These are phyloP conservation scores for Hydrozoanthus gracilis DNA, from an alignment of 92 coral and sea anemone species.

Conservation along the genomic window DNA sequence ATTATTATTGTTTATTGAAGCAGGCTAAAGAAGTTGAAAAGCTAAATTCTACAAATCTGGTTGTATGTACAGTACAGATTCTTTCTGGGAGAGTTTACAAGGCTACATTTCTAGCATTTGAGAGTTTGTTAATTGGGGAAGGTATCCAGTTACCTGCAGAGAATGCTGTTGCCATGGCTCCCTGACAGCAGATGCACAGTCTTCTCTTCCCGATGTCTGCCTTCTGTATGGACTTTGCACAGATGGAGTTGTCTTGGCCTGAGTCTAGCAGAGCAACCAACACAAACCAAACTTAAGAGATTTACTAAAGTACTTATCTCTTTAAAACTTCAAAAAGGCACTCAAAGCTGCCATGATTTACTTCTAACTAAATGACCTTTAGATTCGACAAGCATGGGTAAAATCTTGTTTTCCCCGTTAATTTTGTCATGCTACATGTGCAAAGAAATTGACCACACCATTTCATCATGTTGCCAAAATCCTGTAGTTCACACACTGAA, in stretches of 20 bases:
- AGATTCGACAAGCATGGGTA: too few relatives aligned
- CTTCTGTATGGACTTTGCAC: slow-evolving; percentile 15
- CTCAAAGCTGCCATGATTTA: background rate
- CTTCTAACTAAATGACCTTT: too few relatives aligned
- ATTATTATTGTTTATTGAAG: background rate
- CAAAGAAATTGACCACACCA: too few relatives aligned
- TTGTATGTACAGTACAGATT: too few relatives aligned
- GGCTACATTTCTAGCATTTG: background rate
- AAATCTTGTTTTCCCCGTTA: too few relatives aligned
- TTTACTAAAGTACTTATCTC: background rate
- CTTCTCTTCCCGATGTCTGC: slow-evolving; percentile 54
- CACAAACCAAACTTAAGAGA: background rate
- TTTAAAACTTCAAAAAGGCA: background rate
- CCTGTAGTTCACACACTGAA: too few relatives aligned
- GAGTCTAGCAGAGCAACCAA: slow-evolving; percentile 3
- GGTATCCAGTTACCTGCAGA: background rate
- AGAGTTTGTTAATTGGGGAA: too few relatives aligned
- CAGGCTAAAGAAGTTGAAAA: background rate
- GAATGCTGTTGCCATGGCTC: slow-evolving; percentile 54
- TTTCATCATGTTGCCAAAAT: too few relatives aligned
- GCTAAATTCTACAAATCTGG: background rate
- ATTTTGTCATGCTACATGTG: too few relatives aligned
- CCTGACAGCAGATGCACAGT: slow-evolving; percentile 50
- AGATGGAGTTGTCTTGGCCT: slow-evolving; percentile 16
- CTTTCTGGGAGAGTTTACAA: too few relatives aligned